Evolutionary conservation across 1,140 invertebrate genomes (phyloP).

Genomic region (Drosophila parvula): DNA sequence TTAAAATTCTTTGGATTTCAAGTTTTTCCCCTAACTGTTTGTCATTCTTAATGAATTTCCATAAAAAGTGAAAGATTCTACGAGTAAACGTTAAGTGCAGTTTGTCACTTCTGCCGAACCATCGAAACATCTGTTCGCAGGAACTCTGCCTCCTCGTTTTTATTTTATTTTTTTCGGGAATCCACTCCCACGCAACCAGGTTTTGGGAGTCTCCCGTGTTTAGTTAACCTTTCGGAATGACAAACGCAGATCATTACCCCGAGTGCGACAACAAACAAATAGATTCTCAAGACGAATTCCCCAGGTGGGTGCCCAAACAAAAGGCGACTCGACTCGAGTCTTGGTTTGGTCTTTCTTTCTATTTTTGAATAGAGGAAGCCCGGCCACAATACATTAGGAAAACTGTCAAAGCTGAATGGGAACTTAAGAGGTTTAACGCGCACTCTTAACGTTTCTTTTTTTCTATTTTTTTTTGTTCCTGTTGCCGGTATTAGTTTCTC

Average conservation of each 20-base stretch:
- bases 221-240: conserved; percentile 57
- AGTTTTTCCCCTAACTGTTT: conserved; percentile 4
- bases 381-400: conserved; percentile 74
- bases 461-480: conserved; percentile 13
- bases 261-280: conserved; percentile 74
- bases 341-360: conserved; percentile 19
- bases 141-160: conserved; percentile 31
- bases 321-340: conserved; percentile 61
- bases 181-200: conserved; percentile 63
- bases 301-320: conserved; percentile 51
- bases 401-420: conserved; percentile 82
- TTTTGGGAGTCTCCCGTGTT: conserved; percentile 29
- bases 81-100: conserved; percentile 48
- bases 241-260: conserved; percentile 63
- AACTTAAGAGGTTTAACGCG: conserved; percentile 82
- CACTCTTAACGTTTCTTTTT: conserved; percentile 64
- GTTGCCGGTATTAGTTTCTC: conserved; percentile 41
- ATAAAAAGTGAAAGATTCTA: conserved; percentile 63
- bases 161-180: not conserved
- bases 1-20: not conserved
- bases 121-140: conserved; percentile 50
- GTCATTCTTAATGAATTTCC: conserved; percentile 20
- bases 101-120: conserved; percentile 66
- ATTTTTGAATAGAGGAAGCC: conserved; percentile 55
- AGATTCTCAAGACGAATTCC: conserved; percentile 67